A percentile compares a stretch with the other conserved stretches of the same genome.
Evolutionary conservation across 2,888 invertebrate species (phyloP).

Genomic region (Tryphoninae sp.): DNA sequence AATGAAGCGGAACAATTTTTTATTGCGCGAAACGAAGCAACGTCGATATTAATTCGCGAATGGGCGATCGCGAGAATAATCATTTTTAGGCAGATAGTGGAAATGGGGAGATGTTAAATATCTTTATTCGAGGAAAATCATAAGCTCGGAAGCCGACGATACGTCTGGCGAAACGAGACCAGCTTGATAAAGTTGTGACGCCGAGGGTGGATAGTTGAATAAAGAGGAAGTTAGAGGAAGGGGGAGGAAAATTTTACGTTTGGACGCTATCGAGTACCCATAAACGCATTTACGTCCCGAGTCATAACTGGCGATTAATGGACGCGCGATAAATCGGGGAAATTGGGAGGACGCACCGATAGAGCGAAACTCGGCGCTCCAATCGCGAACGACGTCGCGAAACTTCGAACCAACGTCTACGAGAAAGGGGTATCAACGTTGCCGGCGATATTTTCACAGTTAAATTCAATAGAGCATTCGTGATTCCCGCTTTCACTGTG

Average conservation of each 20-base stretch:
- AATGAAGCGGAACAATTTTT: constrained; percentile 17
- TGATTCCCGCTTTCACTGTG: not conserved
- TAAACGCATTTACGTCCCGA: constrained; percentile 62
- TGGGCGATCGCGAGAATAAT: not conserved
- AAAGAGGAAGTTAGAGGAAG: not conserved
- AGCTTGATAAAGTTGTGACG: constrained; percentile 56
- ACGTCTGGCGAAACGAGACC: constrained; percentile 54
- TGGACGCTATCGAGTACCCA: constrained; percentile 58
- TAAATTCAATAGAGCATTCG: constrained; percentile 1
- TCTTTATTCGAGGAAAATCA: constrained; percentile 32
- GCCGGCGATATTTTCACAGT: constrained; percentile 1
- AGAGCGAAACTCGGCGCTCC: constrained; percentile 10
- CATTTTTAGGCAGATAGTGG: not conserved
- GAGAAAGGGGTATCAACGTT: constrained; percentile 8
- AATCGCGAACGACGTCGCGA: constrained; percentile 17
- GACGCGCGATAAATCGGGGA: constrained; percentile 62
- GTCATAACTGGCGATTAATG: constrained; percentile 65
- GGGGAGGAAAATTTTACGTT: constrained; percentile 48
- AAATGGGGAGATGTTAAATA: constrained; percentile 3
- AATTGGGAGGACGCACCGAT: constrained; percentile 61
- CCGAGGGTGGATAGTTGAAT: constrained; percentile 10
- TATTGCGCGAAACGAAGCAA: constrained; percentile 18
- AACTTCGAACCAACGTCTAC: constrained; percentile 12
- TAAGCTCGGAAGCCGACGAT: constrained; percentile 36
- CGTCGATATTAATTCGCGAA: constrained; percentile 30